Evolutionary conservation across 2,888 invertebrate genomes (phyloP).

Genomic region (Eurytoma adleriae): DNA sequence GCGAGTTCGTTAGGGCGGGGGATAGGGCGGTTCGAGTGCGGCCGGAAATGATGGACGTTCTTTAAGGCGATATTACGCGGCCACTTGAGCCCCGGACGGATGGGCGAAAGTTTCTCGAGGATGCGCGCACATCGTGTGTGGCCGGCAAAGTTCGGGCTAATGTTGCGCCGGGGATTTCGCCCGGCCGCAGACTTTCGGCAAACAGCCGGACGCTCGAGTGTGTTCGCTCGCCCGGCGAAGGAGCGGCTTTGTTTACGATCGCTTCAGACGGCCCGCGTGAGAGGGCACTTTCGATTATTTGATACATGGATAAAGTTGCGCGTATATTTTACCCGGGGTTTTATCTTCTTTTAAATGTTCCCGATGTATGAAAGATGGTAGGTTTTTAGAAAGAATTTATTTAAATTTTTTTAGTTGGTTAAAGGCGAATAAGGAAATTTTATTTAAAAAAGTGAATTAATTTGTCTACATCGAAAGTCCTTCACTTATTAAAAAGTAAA

Average conservation of each 20-base stretch:
- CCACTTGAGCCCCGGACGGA: not conserved
- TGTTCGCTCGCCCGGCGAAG: not conserved
- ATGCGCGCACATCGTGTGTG: not conserved
- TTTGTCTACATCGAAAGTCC: too few relatives aligned
- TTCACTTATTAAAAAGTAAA: too few relatives aligned
- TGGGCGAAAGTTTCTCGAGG: not conserved
- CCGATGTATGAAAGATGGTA: too few relatives aligned
- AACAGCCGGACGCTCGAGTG: not conserved
- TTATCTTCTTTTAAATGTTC: too few relatives aligned
- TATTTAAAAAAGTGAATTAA: too few relatives aligned
- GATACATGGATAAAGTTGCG: too few relatives aligned
- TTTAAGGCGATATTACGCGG: conserved; percentile 35
- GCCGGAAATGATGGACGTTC: not conserved
- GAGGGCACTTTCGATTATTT: too few relatives aligned
- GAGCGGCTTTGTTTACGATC: not conserved
- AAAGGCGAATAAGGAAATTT: too few relatives aligned
- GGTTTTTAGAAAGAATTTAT: too few relatives aligned
- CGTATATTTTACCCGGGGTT: too few relatives aligned
- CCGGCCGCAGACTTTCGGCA: conserved; percentile 26
- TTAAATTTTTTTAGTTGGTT: too few relatives aligned
- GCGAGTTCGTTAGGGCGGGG: conserved; percentile 26
- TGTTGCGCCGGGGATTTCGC: not conserved
- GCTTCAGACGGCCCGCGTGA: not conserved
- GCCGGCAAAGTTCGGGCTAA: conserved; percentile 5
- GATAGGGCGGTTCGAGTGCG: conserved; percentile 1